Base-by-base conservation (phyloP, 2,888 invertebrate genomes). In the Drosophila yooni region DNA sequence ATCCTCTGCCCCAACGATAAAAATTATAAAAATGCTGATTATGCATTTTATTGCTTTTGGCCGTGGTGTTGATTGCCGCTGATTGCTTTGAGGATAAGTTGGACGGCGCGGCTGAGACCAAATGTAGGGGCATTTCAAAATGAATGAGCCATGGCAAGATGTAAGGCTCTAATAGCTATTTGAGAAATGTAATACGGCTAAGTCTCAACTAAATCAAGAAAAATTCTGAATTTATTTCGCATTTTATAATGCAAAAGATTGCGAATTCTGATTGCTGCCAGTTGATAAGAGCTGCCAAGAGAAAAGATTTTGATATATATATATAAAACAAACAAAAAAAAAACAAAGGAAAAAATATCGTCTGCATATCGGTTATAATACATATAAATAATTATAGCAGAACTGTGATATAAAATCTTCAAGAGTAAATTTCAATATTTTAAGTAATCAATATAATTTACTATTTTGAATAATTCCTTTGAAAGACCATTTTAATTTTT, bases 21-120 rank as follows among this genome's bases (percentile, higher is more conserved):
- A 89, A 81, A 76, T 70, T 80, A 58, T 68, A 73, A 74, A 78
- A 81, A 90, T 84, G 90, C 74, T 84, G 90, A 84, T 84, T 84
- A 84, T 90, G 84, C 84, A 76, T 89, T 84, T 76, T 88, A 90
- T 89, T 86, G 74, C 84, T 83, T 58, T 70, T 65, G 67, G 76
- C 70, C 81, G 43, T 70, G 85, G 79, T 89, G 83, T 88, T 89
- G 90, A 89, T 83, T 88, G 90, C 76, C 73, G 80, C 86, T 86
- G 86, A 84, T 84, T 90, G 90, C 70, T 76, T 74, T 68, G 53
- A 34, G 48, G 50, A 51, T 34, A 64, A 52, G 46, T 40, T 48
- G 29, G 25, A 38, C 15, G 33, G 36, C 21, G 18, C 29, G 10
- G 48, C 36, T 27, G 43, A 40, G 40, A n/a, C 18, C 40, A 48